Evolutionary conservation across 2,888 invertebrate genomes (phyloP), one percentile per base, ranked within the genome.

Genomic region (Trilocha varians): DNA sequence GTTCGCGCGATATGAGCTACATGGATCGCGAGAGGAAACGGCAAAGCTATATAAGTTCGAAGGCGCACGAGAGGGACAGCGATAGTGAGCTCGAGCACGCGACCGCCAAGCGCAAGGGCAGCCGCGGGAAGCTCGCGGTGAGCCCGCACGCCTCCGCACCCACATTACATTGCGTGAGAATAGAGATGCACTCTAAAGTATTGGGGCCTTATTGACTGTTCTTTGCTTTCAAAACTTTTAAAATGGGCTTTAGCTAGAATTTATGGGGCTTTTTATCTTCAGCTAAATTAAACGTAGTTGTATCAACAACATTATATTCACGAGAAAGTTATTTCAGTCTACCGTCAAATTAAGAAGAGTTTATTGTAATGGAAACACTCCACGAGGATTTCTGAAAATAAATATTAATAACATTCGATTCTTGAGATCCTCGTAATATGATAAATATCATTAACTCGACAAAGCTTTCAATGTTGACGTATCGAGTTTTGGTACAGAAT

Each of bases 31-130:
- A 80, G 73, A 69, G 86, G 70, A 78, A 83, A 64, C 78, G 84
- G 74, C 82, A 83, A 72, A 79, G 73, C 75, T 87, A 86, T 80
- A 83, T 84, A 62, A 75, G 72, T 60, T 74, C 79, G 60, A 87
- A 87, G 82, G 78, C 73, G 70, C 74, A 78, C 70, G 86, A 87
- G 67, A 77, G 86, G 58, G 92, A 96, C 67, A 96, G 96, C 76
- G 97, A 98, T 87, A 96, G 96, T 73, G 98, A 98, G 79, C 92
- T 91, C 77, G 88, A 90, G 82, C 77, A 75, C 78, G 72, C 80
- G 50, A 59, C 76, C 55, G 68, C 77, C 59, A 87, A 87, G 60
- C 78, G 86, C 70, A 87, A 87, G 69, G 80, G 77, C 61, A 90
- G 90, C 62, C 88, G 93, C 53, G 88, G 90, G 55, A 93, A 93